Evolutionary conservation across 64 coral and sea anemone species (phyloP), one percentile per base, ranked within the genome.

Genomic region (Pocillopora damicornis): DNA sequence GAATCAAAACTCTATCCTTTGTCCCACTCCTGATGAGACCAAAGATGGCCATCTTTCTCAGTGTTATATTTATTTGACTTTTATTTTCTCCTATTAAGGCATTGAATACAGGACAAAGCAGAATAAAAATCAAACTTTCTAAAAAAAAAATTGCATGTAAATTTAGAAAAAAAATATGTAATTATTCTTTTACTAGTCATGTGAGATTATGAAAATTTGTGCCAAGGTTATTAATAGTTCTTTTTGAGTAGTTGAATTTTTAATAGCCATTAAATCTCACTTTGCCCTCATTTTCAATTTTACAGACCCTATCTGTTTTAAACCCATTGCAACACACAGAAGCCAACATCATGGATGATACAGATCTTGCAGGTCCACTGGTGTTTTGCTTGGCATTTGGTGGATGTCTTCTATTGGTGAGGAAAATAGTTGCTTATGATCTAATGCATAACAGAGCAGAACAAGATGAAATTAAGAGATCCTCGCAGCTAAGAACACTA

Each of bases 341-440:
- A 22, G 92, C 97, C 0, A 92, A 89, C 37, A 99, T 99, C 60
- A 99, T 99, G 97, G 97, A 99, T 95, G 97, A 99, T 35, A 99
- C 93, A 77, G 97, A 99, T 81, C 82, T 99, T 65, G 97, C 97
- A 60, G 97, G 97, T 15, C 97, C 97, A 68, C 77, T 99, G 63
- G 97, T 99, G 36, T 99, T 99, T 36, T 99, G 97, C 56, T 61
- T 99, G 60, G 97, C 97, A 22, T 99, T 99, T 91, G 97, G 97
- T 45, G 97, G 90, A 22, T 95, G 95, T n/a, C 81, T 99, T 35
- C 80, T 99, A 2, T 88, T 99, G 56, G 94, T 96, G 15, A 88
- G 86, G 63, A 58, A 68, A 88, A 58, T 4, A 77, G 58, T 61
- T 63, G 22, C 67, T 9, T 71, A 71, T n/a, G 22, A 71, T n/a